These are phyloP conservation scores for Rhogogaster chlorosoma DNA, from an alignment of 2,888 invertebrate species.

Conservation along the genomic window DNA sequence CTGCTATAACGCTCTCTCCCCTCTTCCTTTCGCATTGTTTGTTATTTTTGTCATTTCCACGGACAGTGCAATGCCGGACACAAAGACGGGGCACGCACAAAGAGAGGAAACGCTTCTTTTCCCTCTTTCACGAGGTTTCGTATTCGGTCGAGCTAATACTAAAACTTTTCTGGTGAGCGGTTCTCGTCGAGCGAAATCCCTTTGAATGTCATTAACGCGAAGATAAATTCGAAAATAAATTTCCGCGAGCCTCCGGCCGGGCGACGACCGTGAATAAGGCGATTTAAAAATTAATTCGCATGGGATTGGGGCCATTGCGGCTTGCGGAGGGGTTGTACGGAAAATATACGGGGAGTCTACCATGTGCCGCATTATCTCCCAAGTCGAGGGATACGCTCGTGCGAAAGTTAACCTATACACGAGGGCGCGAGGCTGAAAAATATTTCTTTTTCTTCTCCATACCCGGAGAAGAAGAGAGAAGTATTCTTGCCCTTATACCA, in stretches of 20 bases:
- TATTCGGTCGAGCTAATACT: constrained; percentile 10
- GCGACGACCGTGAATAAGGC: constrained; percentile 47
- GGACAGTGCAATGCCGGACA: neutral
- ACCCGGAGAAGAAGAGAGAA: too few species aligned
- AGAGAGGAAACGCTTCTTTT: neutral
- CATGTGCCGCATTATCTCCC: constrained; percentile 26
- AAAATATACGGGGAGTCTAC: constrained; percentile 31
- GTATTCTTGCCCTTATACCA: constrained; percentile 6
- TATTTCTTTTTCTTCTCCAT: neutral
- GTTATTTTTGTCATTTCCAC: neutral
- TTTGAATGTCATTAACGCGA: constrained; percentile 49
- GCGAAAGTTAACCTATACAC: constrained; percentile 19
- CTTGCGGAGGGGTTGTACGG: constrained; percentile 24
- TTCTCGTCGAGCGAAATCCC: constrained; percentile 42
- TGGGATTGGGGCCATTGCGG: constrained; percentile 44
- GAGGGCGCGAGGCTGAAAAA: neutral
- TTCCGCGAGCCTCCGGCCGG: constrained; percentile 8
- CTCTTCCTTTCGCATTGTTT: neutral
- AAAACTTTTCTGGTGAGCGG: constrained; percentile 27
- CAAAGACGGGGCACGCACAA: neutral
- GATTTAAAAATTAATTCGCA: constrained; percentile 63
- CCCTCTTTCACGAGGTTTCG: neutral
- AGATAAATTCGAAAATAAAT: constrained; percentile 51
- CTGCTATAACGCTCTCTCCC: neutral
- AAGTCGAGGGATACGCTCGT: neutral